phyloP scores from a whole-genome alignment of 2,888 invertebrate species.

The Sisyra terminalis region DNA sequence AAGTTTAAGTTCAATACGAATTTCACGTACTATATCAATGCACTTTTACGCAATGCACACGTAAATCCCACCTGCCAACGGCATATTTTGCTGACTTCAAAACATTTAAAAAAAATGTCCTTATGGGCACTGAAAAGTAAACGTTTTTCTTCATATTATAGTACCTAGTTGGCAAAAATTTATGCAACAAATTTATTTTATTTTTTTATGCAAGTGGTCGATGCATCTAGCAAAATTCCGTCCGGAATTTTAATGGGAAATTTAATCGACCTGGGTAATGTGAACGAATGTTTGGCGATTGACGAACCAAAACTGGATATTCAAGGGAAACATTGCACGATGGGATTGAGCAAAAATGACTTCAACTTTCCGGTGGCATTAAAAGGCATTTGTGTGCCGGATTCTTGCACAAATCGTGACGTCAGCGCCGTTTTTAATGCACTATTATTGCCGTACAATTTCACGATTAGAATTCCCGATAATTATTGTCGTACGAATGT shows the following conservation, averaged over 20 bases:
- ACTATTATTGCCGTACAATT: no score
- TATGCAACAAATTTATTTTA: background rate
- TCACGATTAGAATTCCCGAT: no score
- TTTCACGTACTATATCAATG: background rate
- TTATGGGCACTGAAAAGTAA: background rate
- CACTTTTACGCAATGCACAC: background rate
- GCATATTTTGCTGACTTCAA: background rate
- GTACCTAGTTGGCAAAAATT: no score
- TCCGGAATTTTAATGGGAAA: slow-evolving; percentile 51
- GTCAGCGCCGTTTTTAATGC: no score
- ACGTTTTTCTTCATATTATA: background rate
- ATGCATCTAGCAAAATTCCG: slow-evolving; percentile 50
- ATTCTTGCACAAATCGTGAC: background rate
- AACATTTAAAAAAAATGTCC: background rate
- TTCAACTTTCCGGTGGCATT: background rate
- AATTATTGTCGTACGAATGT: no score
- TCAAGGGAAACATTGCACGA: slow-evolving; percentile 38
- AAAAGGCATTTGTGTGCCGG: background rate
- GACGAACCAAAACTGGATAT: background rate
- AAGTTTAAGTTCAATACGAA: no score
- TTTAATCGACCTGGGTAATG: slow-evolving; percentile 52
- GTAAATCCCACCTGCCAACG: background rate
- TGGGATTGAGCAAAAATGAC: slow-evolving; percentile 20
- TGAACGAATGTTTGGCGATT: slow-evolving; percentile 45
- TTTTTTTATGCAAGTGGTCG: slow-evolving; percentile 36